A percentile compares a stretch with the other conserved stretches of the same genome.
These are phyloP conservation scores for Halichoerus grypus DNA, from an alignment of 2,113 vertebrate genomes.

Conservation along the genomic window DNA sequence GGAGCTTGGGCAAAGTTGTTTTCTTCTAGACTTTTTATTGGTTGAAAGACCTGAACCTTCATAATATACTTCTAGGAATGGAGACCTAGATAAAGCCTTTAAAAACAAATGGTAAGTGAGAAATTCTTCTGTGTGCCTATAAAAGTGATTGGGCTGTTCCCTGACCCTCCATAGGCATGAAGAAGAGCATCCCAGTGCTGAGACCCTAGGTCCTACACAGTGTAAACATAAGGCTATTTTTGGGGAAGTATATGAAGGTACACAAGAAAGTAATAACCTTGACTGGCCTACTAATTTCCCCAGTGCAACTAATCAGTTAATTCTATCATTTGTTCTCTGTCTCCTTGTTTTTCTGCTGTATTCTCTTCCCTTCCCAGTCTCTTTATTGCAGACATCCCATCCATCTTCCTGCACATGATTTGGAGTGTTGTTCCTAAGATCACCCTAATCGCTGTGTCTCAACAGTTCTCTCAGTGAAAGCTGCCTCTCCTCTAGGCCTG, in stretches of 20 bases:
- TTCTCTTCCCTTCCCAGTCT: background rate
- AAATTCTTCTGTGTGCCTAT: background rate
- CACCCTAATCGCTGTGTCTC: background rate
- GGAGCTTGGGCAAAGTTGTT: background rate
- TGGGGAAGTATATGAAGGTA: background rate
- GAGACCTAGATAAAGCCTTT: background rate
- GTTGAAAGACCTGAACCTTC: background rate
- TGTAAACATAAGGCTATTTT: background rate
- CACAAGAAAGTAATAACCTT: background rate
- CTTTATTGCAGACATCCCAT: background rate
- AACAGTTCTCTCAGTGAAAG: background rate
- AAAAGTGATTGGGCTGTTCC: background rate
- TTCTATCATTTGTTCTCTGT: background rate
- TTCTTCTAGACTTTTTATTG: background rate
- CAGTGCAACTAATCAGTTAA: background rate
- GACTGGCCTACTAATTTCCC: background rate
- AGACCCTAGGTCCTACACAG: accelerated
- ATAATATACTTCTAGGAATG: background rate
- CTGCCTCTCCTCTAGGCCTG: background rate
- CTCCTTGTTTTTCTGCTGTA: background rate
- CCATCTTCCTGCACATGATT: background rate
- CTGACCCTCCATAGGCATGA: background rate
- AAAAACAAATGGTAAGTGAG: background rate
- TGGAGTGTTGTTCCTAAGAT: background rate
- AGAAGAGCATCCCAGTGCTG: background rate